A percentile compares a stretch with the other conserved stretches of the same genome.
Conservation (phyloP, 2,797 vertebrate genomes). For the Fistularia commersonii region DNA sequence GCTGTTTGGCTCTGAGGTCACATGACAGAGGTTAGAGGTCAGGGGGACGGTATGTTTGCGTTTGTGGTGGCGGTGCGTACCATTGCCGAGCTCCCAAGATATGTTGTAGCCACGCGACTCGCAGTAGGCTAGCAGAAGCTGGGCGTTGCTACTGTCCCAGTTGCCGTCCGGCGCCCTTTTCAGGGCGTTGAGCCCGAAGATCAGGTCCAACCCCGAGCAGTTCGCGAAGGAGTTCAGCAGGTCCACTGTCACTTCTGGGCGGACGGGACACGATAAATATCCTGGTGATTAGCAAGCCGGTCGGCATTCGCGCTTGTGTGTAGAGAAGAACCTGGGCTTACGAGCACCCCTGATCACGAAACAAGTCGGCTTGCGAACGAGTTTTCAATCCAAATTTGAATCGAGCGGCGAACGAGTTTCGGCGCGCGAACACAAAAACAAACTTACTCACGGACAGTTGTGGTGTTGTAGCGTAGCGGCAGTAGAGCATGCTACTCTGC, state of each 20-base stretch:
- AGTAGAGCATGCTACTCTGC: too few relatives aligned
- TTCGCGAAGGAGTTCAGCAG: slow-evolving; percentile 82
- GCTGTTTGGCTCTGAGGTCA: slow-evolving; percentile 88
- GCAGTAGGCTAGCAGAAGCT: slow-evolving; percentile 81
- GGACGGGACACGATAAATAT: background rate
- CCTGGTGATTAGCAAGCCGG: too few relatives aligned
- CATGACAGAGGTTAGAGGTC: background rate
- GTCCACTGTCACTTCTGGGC: slow-evolving; percentile 81
- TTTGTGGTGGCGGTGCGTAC: slow-evolving; percentile 47
- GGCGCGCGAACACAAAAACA: too few relatives aligned
- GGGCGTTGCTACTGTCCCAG: slow-evolving; percentile 88
- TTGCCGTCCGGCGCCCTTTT: slow-evolving; percentile 72
- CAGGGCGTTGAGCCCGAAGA: slow-evolving; percentile 92
- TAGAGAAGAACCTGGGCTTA: background rate
- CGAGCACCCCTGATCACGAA: too few relatives aligned
- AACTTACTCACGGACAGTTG: too few relatives aligned
- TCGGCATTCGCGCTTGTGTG: background rate
- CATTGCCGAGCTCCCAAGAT: slow-evolving; percentile 95
- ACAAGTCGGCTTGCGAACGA: too few relatives aligned
- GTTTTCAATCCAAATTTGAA: too few relatives aligned
- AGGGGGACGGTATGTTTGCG: background rate
- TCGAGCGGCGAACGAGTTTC: too few relatives aligned
- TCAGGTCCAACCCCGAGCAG: slow-evolving; percentile 84
- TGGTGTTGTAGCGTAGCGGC: too few relatives aligned
- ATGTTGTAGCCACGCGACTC: slow-evolving; percentile 76